Base-by-base conservation (phyloP, 2,113 vertebrate species). In the Cercopithecus mona region DNA sequence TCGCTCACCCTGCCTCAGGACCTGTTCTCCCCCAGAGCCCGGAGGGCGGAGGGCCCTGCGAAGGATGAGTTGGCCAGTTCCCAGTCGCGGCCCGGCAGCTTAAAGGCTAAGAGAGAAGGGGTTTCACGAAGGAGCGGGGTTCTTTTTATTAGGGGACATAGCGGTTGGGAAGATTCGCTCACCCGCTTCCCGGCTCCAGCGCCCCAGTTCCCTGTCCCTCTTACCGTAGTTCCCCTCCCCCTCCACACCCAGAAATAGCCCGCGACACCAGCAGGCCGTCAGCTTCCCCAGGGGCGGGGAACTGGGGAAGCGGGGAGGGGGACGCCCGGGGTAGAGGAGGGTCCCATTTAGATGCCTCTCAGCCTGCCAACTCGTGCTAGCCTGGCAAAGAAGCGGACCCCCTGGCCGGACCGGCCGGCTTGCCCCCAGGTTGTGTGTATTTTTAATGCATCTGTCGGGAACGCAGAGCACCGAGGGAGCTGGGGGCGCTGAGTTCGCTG, bases 161-260 rank as follows among this genome's bases (percentile, higher is more conserved):
- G 95, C 40, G 32, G 57, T 81, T 79, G 76, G 89, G 86, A 78
- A 96, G 89, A 55, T n/a, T 86, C 23, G 43, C 45, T 94, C 70
- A 43, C 55, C 50, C 22, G 90, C 96, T 95, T 94, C 75, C 92
- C 35, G 68, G 95, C 73, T 92, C 72, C 75, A 66, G 87, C 92
- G 96, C 97, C 97, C 97, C 97, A 97, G 94, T 98, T 98, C 95
- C 59, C 88, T 94, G 97, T 96, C 88, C 94, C 95, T 94, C 93
- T 97, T 91, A 96, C 64, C 40, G 70, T 45, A 76, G 40, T 72
- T 94, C 98, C 97, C 98, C 55, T 98, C 98, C 97, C 98, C 97
- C 98, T 97, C 97, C 96, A 97, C 92, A 93, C 97, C 98, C 97
- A 98, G 97, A 98, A 98, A 98, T 98, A 98, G 98, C 97, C 95